Base-by-base conservation (phyloP, 2,113 vertebrate species). In the Pelecanoides urinatrix region DNA sequence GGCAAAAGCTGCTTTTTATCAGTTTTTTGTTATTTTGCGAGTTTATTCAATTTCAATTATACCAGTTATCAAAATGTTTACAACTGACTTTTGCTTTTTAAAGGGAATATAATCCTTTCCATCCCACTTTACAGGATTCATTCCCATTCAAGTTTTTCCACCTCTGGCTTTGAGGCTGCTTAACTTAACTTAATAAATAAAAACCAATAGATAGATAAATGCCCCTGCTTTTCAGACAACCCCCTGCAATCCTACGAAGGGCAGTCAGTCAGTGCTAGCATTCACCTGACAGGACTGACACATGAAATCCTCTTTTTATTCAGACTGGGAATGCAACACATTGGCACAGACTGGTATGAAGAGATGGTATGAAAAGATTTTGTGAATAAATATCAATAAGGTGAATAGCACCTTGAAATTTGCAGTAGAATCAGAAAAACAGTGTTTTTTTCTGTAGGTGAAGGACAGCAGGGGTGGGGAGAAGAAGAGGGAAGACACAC, bases 71-170 rank as follows among this genome's bases (percentile, higher is more conserved):
- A 66, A 82, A 86, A 74, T 1, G 1, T 71, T 71, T 62, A 36
- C 70, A 75, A 52, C 27, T 62, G 66, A 40, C 8, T 67, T 84
- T 27, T 47, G 55, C 30, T 91, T 78, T 95, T 58, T 52, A 30
- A 66, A 79, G 32, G 66, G 56, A 86, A 72, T 3, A 83, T 5
- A 59, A 86, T 63, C 27, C 32, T 89, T 50, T 36, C 52, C 16
- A 34, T 13, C 27, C 3, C 0, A 0, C 13, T 71, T 76, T 29
- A 32, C 32, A 16, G 0, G 3, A 36, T 26, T 79, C 32, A 22
- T 72, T 68, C 67, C 53, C 36, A 3, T 50, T 40, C 29, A 40
- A n/a, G 58, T 32, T 91, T 86, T 91, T 67, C 87, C 77, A 52
- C 42, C 49, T 47, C 84, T 77, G 40, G 8, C 9, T 93, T 55